Evolutionary conservation across 1,140 invertebrate species (phyloP), one percentile per base, ranked within the genome.

Genomic region (Saxidomus purpurata): DNA sequence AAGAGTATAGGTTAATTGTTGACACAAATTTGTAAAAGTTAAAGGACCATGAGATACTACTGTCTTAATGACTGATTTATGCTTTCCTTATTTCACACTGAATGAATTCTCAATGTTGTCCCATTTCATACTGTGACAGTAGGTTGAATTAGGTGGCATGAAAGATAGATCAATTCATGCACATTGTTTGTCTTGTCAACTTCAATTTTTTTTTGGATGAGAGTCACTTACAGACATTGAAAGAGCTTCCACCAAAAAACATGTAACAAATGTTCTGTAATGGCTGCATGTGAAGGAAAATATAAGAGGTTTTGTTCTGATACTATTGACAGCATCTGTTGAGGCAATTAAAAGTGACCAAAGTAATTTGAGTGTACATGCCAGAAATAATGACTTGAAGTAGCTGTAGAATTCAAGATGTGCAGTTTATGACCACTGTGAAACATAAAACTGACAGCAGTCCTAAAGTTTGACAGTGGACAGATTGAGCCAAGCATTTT

Each of bases 111-210:
- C 74, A 79, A 87, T 87, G 79, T 40, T 28, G 6, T 31, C 85
- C 63, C n/a, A 28, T 87, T 61, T 79, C 4, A 63, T 55, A 55
- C 40, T 79, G 49, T 71, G 55, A 76, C 74, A 38, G 13, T 43
- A 11, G 28, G 4, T 11, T 17, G 36, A 74, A 74, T 74, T 34
- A 74, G 31, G 34, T 49, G 40, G 61, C 69, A 52, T 63, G 52
- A 63, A 87, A 61, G 74, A 77, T 67, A 55, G 17, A 74, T 67
- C 28, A n/a, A 47, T 34, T 74, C 85, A 55, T 87, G 55, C 22
- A n/a, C n/a, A 87, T 79, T 87, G 74, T 87, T 87, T 87, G 74
- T 79, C 79, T 87, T 87, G 85, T 87, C 19, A 31, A 43, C 3
- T 36, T 40, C 79, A 79, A 87, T 79, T 87, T 63, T 49, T 79